Evolutionary conservation across 2,797 vertebrate genomes (phyloP), one percentile per base, ranked within the genome.

Genomic region (Ptychadena robeensis): DNA sequence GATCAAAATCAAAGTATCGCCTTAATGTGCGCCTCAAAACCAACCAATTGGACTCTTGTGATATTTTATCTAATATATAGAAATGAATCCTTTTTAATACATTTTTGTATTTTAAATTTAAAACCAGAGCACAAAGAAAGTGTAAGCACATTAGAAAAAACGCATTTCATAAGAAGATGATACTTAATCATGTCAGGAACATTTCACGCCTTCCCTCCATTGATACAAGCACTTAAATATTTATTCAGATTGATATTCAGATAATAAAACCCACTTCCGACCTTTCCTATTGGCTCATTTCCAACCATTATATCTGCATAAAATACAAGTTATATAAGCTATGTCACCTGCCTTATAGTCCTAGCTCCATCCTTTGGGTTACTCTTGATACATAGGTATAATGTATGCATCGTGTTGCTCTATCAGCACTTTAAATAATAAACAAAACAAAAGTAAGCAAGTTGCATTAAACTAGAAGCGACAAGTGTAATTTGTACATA

Each of bases 401-500:
- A 27, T 40, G 31, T 82, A 85, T 83, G 86, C 83, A 28, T 86
- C 78, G 85, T 86, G 86, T 87, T 86, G 73, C 69, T 87, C 86
- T 66, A 59, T 66, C 71, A 91, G 91, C 91, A 88, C 92, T 89
- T 92, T 89, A 91, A 87, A 88, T 76, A 83, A 83, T 87, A 82
- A 74, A 88, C 18, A 85, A 87, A 88, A 18, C 12, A 44, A 48
- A 53, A 22, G n/a, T n/a, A n/a, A 53, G 5, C 59, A 73, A 78
- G 80, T 89, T 88, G 88, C 82, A 83, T 88, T 85, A 82, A 73
- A 67, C 10, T 67, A 78, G 85, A 83, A 79, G 85, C 88, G 87
- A 91, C 91, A 89, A 82, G 70, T 86, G 71, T 79, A 73, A 87
- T 86, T 73, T 92, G 91, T 92, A 91, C 88, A 90, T 91, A 91